Percentiles rank a stretch among this genome's conserved stretches.
Conservation (phyloP, 2,797 vertebrate genomes). For the Mus spretus region DNA sequence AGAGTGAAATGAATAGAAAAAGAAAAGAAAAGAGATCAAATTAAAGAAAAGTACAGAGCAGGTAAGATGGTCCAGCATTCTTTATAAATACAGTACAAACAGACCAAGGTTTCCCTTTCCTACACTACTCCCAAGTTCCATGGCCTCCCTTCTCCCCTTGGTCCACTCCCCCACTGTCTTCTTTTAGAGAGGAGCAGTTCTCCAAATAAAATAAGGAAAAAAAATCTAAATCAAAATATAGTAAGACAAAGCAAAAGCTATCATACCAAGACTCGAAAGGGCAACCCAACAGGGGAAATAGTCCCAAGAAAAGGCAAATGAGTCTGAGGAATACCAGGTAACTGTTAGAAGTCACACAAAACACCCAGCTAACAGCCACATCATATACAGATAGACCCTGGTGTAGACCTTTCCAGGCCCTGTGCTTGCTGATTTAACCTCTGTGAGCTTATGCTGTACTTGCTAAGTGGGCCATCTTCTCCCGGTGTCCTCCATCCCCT, state of each 20-base stretch:
- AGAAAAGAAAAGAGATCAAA: too few relatives aligned
- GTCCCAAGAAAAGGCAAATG: background rate
- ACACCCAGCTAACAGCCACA: background rate
- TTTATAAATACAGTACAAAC: background rate
- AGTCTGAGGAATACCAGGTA: background rate
- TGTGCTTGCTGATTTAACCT: background rate
- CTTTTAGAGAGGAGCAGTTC: background rate
- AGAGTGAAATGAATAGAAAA: too few relatives aligned
- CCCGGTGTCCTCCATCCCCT: background rate
- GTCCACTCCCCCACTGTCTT: background rate
- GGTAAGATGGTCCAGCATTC: too few relatives aligned
- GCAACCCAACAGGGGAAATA: too few relatives aligned
- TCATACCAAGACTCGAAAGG: background rate
- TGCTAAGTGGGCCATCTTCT: background rate
- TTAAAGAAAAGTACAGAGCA: too few relatives aligned
- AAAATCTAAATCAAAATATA: background rate
- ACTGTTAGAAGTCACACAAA: background rate
- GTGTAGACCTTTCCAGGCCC: too few relatives aligned
- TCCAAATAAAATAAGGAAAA: background rate
- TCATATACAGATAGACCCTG: background rate
- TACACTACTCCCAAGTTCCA: too few relatives aligned
- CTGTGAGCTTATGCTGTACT: too few relatives aligned
- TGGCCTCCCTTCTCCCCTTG: background rate
- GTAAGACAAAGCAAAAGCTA: background rate
- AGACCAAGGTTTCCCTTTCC: background rate